These are phyloP conservation scores for Rhinogobius similis DNA, from an alignment of 2,113 vertebrate genomes.

Conservation along the genomic window DNA sequence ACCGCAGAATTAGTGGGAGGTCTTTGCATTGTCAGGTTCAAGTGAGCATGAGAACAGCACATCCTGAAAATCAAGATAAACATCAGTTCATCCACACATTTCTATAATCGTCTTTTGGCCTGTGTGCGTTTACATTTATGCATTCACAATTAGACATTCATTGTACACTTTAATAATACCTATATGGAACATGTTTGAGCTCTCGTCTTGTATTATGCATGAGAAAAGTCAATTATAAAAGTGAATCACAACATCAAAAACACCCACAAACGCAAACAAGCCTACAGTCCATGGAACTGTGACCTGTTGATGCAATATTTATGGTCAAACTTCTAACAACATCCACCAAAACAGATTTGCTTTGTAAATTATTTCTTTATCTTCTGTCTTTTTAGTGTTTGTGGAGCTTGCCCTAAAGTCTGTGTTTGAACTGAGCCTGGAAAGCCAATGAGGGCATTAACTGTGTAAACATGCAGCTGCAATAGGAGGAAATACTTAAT, in stretches of 20 bases:
- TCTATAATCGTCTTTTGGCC: constrained; percentile 5
- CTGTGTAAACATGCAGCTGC: constrained; percentile 51
- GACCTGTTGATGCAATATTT: constrained; percentile 25
- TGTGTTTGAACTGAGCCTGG: constrained; percentile 48
- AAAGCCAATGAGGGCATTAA: constrained; percentile 41
- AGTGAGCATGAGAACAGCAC: constrained; percentile 52
- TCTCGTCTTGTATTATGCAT: not conserved
- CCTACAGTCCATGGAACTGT: constrained; percentile 5
- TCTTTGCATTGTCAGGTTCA: constrained; percentile 52
- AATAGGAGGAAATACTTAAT: constrained; percentile 66
- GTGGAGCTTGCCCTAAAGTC: constrained; percentile 44
- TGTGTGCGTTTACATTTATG: not conserved
- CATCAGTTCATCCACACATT: constrained; percentile 14
- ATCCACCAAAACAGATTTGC: constrained; percentile 25
- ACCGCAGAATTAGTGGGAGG: constrained; percentile 13
- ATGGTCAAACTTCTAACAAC: constrained; percentile 31
- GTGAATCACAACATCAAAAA: not conserved
- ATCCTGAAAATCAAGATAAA: constrained; percentile 35
- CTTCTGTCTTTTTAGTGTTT: constrained; percentile 28
- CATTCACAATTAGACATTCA: not conserved
- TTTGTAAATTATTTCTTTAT: constrained; percentile 21
- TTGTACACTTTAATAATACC: not conserved
- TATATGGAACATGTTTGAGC: not conserved
- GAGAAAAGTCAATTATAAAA: not conserved
- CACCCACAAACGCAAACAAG: not conserved